Base-by-base conservation (phyloP, 2,888 invertebrate genomes). In the Arrhopalites spinosus region DNA sequence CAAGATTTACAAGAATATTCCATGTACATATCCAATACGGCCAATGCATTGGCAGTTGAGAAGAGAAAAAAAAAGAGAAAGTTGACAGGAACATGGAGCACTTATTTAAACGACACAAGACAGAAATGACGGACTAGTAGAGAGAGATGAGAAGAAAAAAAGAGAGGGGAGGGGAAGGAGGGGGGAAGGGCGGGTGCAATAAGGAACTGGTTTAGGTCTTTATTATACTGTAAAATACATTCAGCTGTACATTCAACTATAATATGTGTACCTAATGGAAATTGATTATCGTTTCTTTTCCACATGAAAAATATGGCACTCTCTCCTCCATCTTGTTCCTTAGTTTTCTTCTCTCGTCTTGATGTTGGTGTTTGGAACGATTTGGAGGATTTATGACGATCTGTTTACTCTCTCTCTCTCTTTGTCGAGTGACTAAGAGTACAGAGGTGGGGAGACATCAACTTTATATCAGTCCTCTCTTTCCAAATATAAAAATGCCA, bases 291-390 rank as follows among this genome's bases (percentile, higher is more conserved):
- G 53, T 47, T 20, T 53, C 56, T 30, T 15, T 75, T 64, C 45
- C 64, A 71, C 70, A 53, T 66, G 75, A 64, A 64, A 69, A 66
- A 70, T 75, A 63, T 63, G 63, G 53, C 69, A 71, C 64, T 75
- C 63, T 70, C 36, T 25, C 29, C 20, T 53, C 64, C 64, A 7
- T 20, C 64, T 20, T 30, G 8, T 17, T 61, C 59, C n/a, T 27
- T 23, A 23, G 3, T 15, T 25, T 61, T 56, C 67, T 67, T 29
- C 30, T 20, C 15, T 68, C 29, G 53, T 73, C 68, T 47, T 68
- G 43, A 8, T 3, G 8, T 45, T 25, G 47, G 47, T 68, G 30
- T 43, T 45, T 20, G n/a, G 20, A 50, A 53, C 23, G 50, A 50
- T 69, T 53, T 69, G 17, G 13, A 53, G 50, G 69, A 69, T 69